Conservation (phyloP, 1,140 invertebrate genomes). For the Drosophila gunungcola region DNA sequence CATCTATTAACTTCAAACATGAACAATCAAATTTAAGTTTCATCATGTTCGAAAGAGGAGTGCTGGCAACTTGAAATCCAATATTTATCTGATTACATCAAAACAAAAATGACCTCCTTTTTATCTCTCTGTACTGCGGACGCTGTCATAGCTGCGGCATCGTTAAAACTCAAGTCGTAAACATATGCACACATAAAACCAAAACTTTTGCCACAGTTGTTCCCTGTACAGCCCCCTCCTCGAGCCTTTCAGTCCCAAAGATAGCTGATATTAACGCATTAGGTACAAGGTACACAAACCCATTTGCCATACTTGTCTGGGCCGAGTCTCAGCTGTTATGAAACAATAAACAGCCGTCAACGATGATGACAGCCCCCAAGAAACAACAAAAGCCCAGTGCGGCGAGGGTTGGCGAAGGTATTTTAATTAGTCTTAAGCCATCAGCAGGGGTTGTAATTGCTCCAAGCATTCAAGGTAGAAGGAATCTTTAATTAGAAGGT, state of each 20-base stretch:
- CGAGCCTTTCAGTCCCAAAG: conserved; percentile 18
- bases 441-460: conserved; percentile 11
- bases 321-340: conserved; percentile 77
- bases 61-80: background rate
- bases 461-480: background rate
- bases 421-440: conserved; percentile 29
- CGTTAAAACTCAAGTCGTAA: conserved; percentile 75
- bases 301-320: conserved; percentile 71
- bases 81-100: background rate
- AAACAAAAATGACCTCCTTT: conserved; percentile 1
- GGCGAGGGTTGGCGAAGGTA: conserved; percentile 35
- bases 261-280: conserved; percentile 77
- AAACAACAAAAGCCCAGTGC: conserved; percentile 17
- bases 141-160: conserved; percentile 60
- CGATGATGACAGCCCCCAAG: conserved; percentile 66
- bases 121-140: conserved; percentile 33
- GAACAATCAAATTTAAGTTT: background rate
- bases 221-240: conserved; percentile 31
- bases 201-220: conserved; percentile 58
- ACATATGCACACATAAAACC: conserved; percentile 51
- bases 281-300: conserved; percentile 81
- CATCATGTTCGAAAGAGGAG: background rate
- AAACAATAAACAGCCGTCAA: conserved; percentile 75
- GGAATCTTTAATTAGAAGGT: conserved; percentile 12
- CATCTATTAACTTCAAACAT: too few species aligned